Evolutionary conservation across 2,113 vertebrate species (phyloP).

Genomic region (Tretioscincus oriximinensis): DNA sequence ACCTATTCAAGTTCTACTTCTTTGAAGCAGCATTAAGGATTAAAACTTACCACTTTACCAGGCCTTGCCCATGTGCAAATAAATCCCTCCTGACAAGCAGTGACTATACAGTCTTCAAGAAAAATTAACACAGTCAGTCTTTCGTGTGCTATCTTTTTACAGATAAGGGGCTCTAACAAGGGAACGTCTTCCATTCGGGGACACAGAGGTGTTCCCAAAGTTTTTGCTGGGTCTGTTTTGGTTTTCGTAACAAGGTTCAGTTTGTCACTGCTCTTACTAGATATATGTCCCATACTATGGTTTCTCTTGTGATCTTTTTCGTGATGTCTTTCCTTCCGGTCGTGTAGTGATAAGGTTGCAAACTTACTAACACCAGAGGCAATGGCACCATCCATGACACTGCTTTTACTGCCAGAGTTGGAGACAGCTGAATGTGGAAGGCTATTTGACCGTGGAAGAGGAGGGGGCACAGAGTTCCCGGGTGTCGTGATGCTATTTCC

Average conservation of each 20-base stretch:
- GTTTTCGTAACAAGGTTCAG: conserved; percentile 90
- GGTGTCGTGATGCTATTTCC: conserved; percentile 81
- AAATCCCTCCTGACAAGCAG: conserved; percentile 99
- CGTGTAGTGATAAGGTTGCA: conserved; percentile 93
- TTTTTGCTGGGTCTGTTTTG: conserved; percentile 90
- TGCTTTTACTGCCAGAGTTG: conserved; percentile 86
- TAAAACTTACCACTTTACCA: conserved; percentile 98
- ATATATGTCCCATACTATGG: conserved; percentile 99
- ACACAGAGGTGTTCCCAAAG: conserved; percentile 92
- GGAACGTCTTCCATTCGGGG: conserved; percentile 98
- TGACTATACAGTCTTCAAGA: conserved; percentile 99
- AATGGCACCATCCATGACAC: conserved; percentile 86
- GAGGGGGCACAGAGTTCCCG: conserved; percentile 81
- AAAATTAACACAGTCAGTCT: conserved; percentile 99
- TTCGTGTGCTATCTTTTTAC: conserved; percentile 99
- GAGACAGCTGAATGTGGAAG: conserved; percentile 91
- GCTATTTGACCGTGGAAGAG: conserved; percentile 96
- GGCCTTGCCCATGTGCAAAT: conserved; percentile 99
- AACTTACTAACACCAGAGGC: conserved; percentile 95
- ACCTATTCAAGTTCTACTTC: conserved; percentile 74
- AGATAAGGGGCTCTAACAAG: conserved; percentile 96
- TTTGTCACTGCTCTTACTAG: conserved; percentile 99
- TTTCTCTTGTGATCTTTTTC: conserved; percentile 99
- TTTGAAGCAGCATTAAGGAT: conserved; percentile 82
- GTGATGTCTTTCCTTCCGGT: conserved; percentile 93